A percentile compares a stretch with the other conserved stretches of the same genome.
These are phyloP conservation scores for Morbakka virulenta DNA, from an alignment of 30 jellyfish, hydroid and myxozoan species.

Conservation along the genomic window DNA sequence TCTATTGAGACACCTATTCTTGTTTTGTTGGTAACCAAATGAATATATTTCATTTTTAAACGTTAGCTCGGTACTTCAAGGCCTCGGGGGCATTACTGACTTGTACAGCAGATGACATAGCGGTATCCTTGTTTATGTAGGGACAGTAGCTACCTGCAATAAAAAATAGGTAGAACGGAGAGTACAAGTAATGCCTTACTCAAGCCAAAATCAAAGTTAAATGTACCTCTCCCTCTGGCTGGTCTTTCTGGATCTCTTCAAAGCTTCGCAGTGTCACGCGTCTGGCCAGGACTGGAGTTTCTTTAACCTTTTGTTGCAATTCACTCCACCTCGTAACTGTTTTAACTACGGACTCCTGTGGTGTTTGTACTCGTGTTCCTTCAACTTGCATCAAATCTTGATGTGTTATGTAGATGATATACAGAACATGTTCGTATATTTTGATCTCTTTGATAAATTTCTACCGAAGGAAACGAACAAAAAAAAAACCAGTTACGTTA, in stretches of 20 bases:
- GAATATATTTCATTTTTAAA: too few species aligned
- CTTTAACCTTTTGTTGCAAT: conserved; percentile 33
- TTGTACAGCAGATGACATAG: too few species aligned
- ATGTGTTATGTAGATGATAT: conserved; percentile 54
- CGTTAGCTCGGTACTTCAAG: too few species aligned
- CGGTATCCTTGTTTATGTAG: too few species aligned
- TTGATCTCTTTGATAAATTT: conserved; percentile 52
- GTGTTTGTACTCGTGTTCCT: conserved; percentile 41
- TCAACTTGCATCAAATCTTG: conserved; percentile 68
- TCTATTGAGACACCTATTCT: too few species aligned
- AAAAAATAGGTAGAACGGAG: too few species aligned
- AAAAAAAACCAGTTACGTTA: neutral
- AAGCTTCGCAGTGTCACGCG: conserved; percentile 50
- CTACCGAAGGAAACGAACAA: conserved; percentile 32
- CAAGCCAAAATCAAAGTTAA: too few species aligned
- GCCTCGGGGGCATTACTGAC: too few species aligned
- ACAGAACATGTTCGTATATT: conserved; percentile 54
- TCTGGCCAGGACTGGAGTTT: conserved; percentile 44
- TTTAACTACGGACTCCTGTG: conserved; percentile 40
- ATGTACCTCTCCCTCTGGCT: conserved; percentile 48
- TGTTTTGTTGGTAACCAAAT: too few species aligned
- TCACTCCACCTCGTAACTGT: conserved; percentile 62
- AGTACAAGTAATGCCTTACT: too few species aligned
- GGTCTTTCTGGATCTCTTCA: conserved; percentile 49
- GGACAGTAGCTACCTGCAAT: too few species aligned